Evolutionary conservation across 2,113 vertebrate genomes (phyloP), one percentile per base, ranked within the genome.

Genomic region (Ovis aries): DNA sequence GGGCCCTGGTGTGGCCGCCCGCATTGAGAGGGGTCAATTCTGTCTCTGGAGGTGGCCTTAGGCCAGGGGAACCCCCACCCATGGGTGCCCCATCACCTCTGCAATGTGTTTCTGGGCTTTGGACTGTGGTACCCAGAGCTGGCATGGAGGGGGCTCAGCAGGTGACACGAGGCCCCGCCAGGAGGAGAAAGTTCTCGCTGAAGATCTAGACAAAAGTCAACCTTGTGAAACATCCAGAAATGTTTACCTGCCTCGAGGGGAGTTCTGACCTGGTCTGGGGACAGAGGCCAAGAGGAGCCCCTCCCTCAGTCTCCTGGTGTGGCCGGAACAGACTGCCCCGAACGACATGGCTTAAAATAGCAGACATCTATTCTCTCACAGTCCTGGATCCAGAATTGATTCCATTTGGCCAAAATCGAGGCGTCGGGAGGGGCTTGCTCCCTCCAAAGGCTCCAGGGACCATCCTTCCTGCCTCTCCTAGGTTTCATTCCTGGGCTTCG

Each of bases 381-480:
- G 12, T 8, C 40, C 71, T 7, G 60, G 82, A 7, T 36, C 45
- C 43, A 23, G 7, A 15, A 15, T 15, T 1, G 1, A 21, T n/a
- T 23, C 36, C 6, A 3, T 27, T 0, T 19, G 48, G n/a, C 21
- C 1, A 0, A 31, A 4, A 29, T 21, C 25, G 1, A 31, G 43
- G 43, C 10, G 5, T 23, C 0, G 0, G 57, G n/a, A 23, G 55
- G 53, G 52, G 16, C 0, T 0, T 1, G 48, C 10, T 53, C 60
- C 86, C 36, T 60, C 33, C 1, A 0, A 4, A 23, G 78, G n/a
- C 31, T 45, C 43, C 9, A 17, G 9, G 10, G 4, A 27, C 2
- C 33, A 0, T 23, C 31, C 15, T 17, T 31, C 9, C 60, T 15
- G 36, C 53, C 27, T 15, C 17, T 27, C 23, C 8, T 2, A 0